These are phyloP conservation scores for Fissipunctia ypsillon DNA, from an alignment of 2,888 invertebrate genomes.

Conservation along the genomic window DNA sequence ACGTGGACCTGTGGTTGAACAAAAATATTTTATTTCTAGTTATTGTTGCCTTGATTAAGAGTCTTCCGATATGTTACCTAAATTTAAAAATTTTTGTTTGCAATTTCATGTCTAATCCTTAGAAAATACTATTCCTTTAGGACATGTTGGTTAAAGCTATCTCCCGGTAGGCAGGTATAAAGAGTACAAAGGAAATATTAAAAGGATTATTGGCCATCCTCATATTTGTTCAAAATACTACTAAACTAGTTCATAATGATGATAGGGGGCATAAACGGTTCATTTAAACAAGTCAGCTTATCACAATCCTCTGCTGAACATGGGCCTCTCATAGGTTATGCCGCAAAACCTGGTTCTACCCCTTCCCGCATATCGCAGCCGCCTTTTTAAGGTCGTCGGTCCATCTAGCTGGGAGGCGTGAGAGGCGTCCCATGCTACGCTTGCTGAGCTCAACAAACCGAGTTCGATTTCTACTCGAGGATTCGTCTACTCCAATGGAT, in stretches of 20 bases:
- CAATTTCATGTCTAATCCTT: background rate
- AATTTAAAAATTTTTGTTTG: background rate
- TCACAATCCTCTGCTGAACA: background rate
- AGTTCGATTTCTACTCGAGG: background rate
- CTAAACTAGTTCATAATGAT: background rate
- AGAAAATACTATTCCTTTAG: background rate
- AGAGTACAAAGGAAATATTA: background rate
- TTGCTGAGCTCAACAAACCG: background rate
- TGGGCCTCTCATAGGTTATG: background rate
- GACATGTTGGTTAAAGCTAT: no score
- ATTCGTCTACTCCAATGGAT: background rate
- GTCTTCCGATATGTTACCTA: background rate
- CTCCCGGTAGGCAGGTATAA: background rate
- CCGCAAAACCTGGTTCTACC: background rate
- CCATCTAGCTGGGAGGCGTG: background rate
- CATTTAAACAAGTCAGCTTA: background rate
- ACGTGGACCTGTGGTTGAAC: slow-evolving; percentile 70
- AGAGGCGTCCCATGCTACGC: background rate
- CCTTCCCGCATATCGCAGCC: background rate
- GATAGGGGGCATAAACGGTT: background rate
- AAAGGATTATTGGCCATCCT: background rate
- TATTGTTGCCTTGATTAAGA: background rate
- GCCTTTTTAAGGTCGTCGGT: background rate
- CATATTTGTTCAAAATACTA: no score
- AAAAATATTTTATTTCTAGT: background rate